Conservation (phyloP, 2,888 invertebrate species). For the Lacanobia oleracea region DNA sequence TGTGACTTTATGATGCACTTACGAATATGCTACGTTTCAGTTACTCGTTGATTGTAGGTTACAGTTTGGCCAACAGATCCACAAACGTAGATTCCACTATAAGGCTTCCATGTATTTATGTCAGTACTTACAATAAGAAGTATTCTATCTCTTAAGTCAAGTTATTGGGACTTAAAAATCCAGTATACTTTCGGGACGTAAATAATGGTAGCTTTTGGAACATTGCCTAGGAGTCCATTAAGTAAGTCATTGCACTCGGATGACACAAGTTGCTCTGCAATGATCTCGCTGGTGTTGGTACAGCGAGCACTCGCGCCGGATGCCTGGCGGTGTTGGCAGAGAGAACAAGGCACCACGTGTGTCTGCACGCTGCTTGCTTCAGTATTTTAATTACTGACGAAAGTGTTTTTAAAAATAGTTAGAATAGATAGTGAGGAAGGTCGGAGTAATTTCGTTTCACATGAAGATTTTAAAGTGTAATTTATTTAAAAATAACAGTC, state of each 20-base stretch:
- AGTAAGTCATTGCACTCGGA: slow-evolving; percentile 54
- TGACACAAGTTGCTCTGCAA: slow-evolving; percentile 48
- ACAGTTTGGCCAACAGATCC: neutral
- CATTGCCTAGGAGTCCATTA: slow-evolving; percentile 44
- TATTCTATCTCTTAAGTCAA: neutral
- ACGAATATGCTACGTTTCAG: slow-evolving; percentile 12
- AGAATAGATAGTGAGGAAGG: slow-evolving; percentile 2
- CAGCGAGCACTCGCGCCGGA: slow-evolving; percentile 25
- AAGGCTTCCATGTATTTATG: neutral
- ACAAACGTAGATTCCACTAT: neutral
- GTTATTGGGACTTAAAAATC: slow-evolving; percentile 8
- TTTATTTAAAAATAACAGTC: neutral
- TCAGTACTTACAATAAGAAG: neutral
- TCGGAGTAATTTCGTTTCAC: neutral
- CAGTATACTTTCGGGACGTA: slow-evolving; percentile 23
- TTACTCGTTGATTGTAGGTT: slow-evolving; percentile 7
- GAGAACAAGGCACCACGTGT: slow-evolving; percentile 38
- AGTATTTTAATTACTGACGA: slow-evolving; percentile 27
- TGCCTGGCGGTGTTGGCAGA: slow-evolving; percentile 50
- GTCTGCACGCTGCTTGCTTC: neutral
- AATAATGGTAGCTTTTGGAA: slow-evolving; percentile 46
- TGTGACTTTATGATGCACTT: slow-evolving; percentile 19
- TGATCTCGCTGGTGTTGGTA: slow-evolving; percentile 8
- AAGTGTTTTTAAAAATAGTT: slow-evolving; percentile 1
- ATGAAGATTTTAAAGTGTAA: neutral